Conservation (phyloP, 2,113 vertebrate genomes). For the Phaethon lepturus region DNA sequence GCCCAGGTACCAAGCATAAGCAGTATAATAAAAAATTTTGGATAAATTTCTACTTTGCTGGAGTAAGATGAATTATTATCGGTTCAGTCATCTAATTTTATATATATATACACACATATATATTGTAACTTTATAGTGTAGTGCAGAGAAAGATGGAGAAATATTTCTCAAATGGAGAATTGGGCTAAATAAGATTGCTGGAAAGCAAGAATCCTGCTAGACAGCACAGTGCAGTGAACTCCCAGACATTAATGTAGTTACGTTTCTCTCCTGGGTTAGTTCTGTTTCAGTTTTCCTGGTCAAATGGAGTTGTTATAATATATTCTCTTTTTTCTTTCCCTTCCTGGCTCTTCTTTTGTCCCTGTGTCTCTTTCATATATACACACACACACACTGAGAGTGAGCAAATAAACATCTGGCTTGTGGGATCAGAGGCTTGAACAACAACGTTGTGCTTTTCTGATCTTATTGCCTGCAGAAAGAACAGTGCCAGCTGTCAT, state of each 20-base stretch:
- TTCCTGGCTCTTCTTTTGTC: neutral
- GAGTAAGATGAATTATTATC: neutral
- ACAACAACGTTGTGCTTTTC: conserved; percentile 44
- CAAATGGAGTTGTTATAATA: neutral
- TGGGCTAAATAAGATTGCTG: neutral
- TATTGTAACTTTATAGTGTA: neutral
- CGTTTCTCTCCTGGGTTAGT: neutral
- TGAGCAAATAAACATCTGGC: conserved; percentile 41
- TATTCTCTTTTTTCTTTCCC: neutral
- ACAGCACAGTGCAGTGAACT: neutral
- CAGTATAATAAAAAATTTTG: neutral
- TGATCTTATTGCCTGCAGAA: conserved; percentile 40
- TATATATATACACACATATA: neutral
- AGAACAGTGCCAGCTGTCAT: conserved; percentile 41
- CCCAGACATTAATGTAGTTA: neutral
- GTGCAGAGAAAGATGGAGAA: neutral
- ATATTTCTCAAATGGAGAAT: neutral
- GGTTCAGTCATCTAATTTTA: neutral
- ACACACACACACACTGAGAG: neutral
- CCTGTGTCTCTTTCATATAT: neutral
- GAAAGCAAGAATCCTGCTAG: neutral
- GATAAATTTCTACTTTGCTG: neutral
- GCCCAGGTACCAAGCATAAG: neutral
- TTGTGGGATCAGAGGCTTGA: conserved; percentile 10
- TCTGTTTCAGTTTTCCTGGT: conserved; percentile 36